Evolutionary conservation across 1,140 invertebrate species (phyloP).

Genomic region (Lordiphosa stackelbergi): DNA sequence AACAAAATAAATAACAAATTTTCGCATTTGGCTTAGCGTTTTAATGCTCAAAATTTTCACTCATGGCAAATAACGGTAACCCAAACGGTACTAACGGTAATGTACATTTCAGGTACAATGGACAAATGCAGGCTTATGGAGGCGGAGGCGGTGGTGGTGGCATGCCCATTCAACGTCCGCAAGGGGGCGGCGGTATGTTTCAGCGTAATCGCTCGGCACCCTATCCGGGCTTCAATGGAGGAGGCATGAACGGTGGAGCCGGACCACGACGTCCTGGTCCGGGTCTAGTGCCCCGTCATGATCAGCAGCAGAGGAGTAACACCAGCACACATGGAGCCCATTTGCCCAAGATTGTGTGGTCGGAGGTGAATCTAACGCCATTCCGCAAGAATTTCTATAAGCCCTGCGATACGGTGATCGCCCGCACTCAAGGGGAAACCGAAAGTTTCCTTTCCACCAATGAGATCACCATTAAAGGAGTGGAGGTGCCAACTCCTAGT

Average conservation of each 20-base stretch:
- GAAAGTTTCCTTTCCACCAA: conserved; percentile 86
- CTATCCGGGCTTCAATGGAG: conserved; percentile 50
- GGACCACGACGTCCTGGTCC: conserved; percentile 41
- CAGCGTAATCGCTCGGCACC: conserved; percentile 64
- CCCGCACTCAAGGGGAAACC: conserved; percentile 84
- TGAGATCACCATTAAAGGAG: conserved; percentile 89
- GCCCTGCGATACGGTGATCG: conserved; percentile 86
- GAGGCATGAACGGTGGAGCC: conserved; percentile 45
- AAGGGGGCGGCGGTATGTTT: conserved; percentile 59
- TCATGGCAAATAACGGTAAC: conserved; percentile 33
- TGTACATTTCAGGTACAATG: conserved; percentile 61
- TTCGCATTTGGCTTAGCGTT: conserved; percentile 42
- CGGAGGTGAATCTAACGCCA: conserved; percentile 83
- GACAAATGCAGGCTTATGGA: conserved; percentile 61
- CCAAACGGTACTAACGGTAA: conserved; percentile 8
- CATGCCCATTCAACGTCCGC: conserved; percentile 59
- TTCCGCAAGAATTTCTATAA: conserved; percentile 97
- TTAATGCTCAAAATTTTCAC: conserved; percentile 53
- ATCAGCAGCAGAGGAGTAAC: conserved; percentile 58
- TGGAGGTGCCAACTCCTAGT: conserved; percentile 88
- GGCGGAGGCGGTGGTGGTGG: conserved; percentile 28
- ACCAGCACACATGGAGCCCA: conserved; percentile 81
- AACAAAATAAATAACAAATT: conserved; percentile 11
- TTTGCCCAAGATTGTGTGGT: conserved; percentile 89
- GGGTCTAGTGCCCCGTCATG: conserved; percentile 24